Base-by-base conservation (phyloP, 2,797 vertebrate species). In the Schizothorax lantsangensis region DNA sequence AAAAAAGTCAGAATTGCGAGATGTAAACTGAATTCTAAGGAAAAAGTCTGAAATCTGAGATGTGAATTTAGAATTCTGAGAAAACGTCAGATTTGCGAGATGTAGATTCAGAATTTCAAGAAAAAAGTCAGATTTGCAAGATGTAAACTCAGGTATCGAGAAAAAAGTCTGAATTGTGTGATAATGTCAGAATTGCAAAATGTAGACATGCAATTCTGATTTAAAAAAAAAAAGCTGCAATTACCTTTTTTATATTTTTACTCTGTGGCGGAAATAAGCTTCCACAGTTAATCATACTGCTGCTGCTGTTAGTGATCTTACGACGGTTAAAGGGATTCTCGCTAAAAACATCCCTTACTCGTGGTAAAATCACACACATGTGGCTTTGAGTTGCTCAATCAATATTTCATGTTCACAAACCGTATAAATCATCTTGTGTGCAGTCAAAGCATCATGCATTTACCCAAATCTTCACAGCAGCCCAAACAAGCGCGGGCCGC, bases 401-500 rank as follows among this genome's bases (percentile, higher is more conserved):
- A 38, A 40, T 57, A 78, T 14, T 78, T 54, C 21, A 23, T 52
- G 19, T 77, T 49, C 73, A 54, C 74, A 77, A 33, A 36, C 64
- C 64, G 30, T 68, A 17, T 68, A 36, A 68, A 68, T 36, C 30
- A 68, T 68, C 64, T 68, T 68, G 64, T 68, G 64, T 78, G 74
- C 73, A 30, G 47, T 21, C 54, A 45, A 52, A 57, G 66, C 74
- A 33, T 43, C 43, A 54, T 62, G 9, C 52, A 30, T 57, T 78
- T 75, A 57, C 71, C 85, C 77, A 68, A 86, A 89, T 84, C 84
- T 89, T 89, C 84, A 74, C 94, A 96, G 96, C 69, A 99, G 98
- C 92, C 98, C 98, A 71, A 99, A 97, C 92, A 99, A 99, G 94
- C 96, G 98, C 30, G 96, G 97, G 1, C 98, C 98, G 0, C 98